Conservation (phyloP, 2,888 invertebrate species). For the Ischnura elegans region DNA sequence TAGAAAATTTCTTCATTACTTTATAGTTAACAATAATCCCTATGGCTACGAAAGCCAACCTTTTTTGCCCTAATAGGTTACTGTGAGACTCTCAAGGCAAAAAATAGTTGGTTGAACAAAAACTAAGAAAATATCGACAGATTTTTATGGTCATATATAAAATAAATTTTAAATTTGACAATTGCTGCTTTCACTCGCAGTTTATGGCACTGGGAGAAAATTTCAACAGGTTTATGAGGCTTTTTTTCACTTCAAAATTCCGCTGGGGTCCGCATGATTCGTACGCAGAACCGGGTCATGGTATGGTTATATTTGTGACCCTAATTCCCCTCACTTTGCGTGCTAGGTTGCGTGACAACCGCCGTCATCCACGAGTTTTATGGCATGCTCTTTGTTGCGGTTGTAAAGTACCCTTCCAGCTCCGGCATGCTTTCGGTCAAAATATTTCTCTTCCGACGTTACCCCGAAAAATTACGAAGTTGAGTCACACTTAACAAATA, state of each 20-base stretch:
- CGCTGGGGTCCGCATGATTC: background rate
- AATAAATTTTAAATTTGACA: no score
- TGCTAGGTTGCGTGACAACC: background rate
- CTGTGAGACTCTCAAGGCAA: no score
- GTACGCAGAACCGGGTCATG: background rate
- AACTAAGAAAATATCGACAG: no score
- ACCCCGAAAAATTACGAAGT: background rate
- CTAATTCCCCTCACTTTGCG: constrained; percentile 5
- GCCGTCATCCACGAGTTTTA: background rate
- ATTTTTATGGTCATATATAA: no score
- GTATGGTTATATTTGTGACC: background rate
- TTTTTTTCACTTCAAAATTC: background rate
- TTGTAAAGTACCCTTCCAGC: background rate
- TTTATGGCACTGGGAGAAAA: background rate
- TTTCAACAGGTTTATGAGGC: background rate
- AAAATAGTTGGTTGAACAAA: no score
- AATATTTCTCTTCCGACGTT: background rate
- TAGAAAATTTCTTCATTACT: no score
- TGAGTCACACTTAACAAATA: background rate
- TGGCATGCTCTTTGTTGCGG: background rate
- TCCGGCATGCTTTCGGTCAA: background rate
- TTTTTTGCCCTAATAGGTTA: no score
- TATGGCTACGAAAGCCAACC: no score
- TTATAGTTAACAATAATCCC: no score
- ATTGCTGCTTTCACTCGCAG: no score